A percentile compares a stretch with the other conserved stretches of the same genome.
Conservation (phyloP, 2,113 vertebrate species). For the Zosterops pallidus region DNA sequence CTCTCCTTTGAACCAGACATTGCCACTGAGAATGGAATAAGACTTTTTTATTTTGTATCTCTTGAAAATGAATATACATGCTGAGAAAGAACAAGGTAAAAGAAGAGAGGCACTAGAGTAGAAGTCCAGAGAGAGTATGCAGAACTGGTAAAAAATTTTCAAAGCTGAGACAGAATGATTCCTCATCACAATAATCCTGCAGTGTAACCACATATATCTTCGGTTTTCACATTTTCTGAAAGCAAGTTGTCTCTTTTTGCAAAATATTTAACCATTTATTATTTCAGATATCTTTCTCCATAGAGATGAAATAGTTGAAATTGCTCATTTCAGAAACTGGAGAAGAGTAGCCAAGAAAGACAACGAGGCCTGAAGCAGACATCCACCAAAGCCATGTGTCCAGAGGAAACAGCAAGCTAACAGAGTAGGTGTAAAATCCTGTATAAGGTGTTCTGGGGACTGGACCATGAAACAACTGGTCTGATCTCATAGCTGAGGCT, state of each 20-base stretch:
- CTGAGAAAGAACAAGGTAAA: neutral
- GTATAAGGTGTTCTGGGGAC: neutral
- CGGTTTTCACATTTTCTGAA: neutral
- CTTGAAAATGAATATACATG: neutral
- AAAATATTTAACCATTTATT: neutral
- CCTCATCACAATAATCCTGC: neutral
- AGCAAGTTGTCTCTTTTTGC: neutral
- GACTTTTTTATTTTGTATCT: neutral
- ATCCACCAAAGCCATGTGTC: neutral
- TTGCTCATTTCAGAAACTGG: neutral
- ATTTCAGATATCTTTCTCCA: neutral
- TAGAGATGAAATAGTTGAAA: neutral
- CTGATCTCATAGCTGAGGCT: neutral
- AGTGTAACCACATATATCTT: neutral
- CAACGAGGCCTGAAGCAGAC: neutral
- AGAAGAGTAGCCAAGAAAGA: neutral
- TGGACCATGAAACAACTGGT: neutral
- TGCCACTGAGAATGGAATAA: neutral
- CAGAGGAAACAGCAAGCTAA: neutral
- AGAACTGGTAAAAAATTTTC: neutral
- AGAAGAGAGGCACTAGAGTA: neutral
- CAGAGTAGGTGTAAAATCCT: neutral
- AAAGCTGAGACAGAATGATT: neutral
- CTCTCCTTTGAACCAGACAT: neutral
- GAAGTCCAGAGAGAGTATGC: neutral